A percentile compares a stretch with the other conserved stretches of the same genome.
phyloP scores from a whole-genome alignment of 2,888 invertebrate genomes.

The Gandaritis pyraliata region DNA sequence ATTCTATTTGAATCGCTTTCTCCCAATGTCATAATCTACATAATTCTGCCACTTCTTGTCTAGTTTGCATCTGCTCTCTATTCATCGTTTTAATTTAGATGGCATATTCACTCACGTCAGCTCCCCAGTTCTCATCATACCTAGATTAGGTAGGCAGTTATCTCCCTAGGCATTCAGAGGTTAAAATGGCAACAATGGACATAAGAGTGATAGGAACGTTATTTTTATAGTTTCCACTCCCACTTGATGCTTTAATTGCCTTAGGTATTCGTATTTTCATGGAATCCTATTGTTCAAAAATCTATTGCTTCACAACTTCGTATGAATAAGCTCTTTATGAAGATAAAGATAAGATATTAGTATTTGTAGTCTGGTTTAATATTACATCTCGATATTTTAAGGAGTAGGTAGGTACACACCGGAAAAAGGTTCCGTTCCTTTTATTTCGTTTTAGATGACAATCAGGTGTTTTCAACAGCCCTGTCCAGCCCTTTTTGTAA shows the following conservation, averaged over 20 bases:
- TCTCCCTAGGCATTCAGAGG: background rate
- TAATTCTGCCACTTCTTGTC: constrained; percentile 27
- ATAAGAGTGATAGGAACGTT: background rate
- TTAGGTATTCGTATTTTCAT: background rate
- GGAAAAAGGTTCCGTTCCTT: too few species aligned
- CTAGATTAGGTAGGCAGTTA: too few species aligned
- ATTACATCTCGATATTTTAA: too few species aligned
- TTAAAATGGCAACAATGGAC: constrained; percentile 6
- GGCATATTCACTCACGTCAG: constrained; percentile 12
- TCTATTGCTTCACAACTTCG: constrained; percentile 12
- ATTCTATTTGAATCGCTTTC: constrained; percentile 35
- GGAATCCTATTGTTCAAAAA: constrained; percentile 9
- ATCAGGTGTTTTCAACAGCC: background rate
- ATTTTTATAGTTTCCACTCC: constrained; percentile 7
- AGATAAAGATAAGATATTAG: constrained; percentile 4
- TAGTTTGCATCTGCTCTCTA: constrained; percentile 27
- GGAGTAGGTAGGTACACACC: too few species aligned
- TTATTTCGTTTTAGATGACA: background rate
- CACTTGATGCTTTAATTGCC: background rate
- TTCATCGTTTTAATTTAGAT: constrained; percentile 26
- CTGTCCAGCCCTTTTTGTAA: too few species aligned
- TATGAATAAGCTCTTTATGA: constrained; percentile 11
- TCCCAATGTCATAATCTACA: constrained; percentile 34
- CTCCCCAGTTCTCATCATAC: background rate
- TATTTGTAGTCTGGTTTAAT: too few species aligned